These are phyloP conservation scores for Euura saliciscinereae DNA, from an alignment of 1,140 invertebrate species.

Conservation along the genomic window DNA sequence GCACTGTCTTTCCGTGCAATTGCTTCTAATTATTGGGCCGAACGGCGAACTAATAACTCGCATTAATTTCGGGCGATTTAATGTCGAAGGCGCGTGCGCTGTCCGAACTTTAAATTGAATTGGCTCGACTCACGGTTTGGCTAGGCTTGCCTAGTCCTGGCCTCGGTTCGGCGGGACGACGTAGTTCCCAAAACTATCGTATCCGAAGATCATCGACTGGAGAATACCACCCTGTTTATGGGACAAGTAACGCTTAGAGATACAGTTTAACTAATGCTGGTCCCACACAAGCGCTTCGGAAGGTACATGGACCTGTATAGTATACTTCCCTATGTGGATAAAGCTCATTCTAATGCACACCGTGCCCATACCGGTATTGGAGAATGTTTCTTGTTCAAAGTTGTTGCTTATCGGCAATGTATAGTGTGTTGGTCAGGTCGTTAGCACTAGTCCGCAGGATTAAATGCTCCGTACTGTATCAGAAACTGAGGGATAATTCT, in stretches of 20 bases:
- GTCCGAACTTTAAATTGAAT: conserved; percentile 61
- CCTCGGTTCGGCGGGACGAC: not conserved
- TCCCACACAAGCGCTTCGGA: conserved; percentile 11
- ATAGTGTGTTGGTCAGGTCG: conserved; percentile 59
- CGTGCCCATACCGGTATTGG: conserved; percentile 29
- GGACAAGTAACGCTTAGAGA: conserved; percentile 52
- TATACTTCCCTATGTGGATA: too few relatives aligned
- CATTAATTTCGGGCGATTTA: conserved; percentile 60
- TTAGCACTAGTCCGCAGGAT: conserved; percentile 58
- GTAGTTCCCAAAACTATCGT: conserved; percentile 57
- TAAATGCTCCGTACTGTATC: conserved; percentile 59
- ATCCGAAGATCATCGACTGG: conserved; percentile 59
- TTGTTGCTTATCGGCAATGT: conserved; percentile 58
- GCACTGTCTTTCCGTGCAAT: conserved; percentile 57
- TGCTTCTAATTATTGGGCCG: conserved; percentile 57
- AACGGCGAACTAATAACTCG: conserved; percentile 61
- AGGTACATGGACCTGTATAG: too few relatives aligned
- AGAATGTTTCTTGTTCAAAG: conserved; percentile 49
- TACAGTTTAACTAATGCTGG: conserved; percentile 53
- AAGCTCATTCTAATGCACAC: conserved; percentile 24
- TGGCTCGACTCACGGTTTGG: conserved; percentile 54
- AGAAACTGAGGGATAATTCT: conserved; percentile 40
- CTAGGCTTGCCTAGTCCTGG: conserved; percentile 29
- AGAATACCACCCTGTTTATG: conserved; percentile 54
- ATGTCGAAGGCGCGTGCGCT: conserved; percentile 46